Conservation (phyloP, 2,888 invertebrate species). For the Cheilosia scutellata region DNA sequence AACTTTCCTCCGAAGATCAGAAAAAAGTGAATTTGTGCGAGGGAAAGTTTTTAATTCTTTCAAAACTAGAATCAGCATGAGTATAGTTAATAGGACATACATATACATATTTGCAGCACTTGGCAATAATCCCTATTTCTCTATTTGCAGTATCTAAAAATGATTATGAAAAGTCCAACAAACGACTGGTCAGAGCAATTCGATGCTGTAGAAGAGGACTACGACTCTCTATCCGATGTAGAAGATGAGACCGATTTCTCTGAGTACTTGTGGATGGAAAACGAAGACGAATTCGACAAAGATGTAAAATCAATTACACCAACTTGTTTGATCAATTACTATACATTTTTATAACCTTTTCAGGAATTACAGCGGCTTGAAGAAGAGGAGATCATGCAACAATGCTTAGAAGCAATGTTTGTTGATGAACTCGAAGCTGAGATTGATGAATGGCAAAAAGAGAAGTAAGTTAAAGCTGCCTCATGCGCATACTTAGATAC, state of each 20-base stretch:
- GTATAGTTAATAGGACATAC: no score
- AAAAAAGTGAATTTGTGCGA: no score
- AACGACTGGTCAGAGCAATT: constrained; percentile 83
- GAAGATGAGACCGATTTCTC: constrained; percentile 88
- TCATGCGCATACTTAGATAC: neutral
- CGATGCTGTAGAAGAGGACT: constrained; percentile 81
- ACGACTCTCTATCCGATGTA: constrained; percentile 82
- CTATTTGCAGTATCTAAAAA: constrained; percentile 72
- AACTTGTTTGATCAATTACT: neutral
- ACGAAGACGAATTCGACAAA: constrained; percentile 96
- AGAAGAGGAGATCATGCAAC: constrained; percentile 94
- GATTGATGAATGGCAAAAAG: constrained; percentile 82
- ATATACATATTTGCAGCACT: no score
- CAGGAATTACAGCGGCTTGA: constrained; percentile 94
- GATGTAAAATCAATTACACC: constrained; percentile 86
- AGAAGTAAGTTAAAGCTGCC: constrained; percentile 78
- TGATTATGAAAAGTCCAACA: constrained; percentile 83
- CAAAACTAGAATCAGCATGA: no score
- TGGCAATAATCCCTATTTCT: neutral
- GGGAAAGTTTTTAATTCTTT: no score
- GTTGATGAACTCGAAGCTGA: constrained; percentile 88
- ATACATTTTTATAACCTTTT: neutral
- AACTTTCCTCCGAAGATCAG: no score
- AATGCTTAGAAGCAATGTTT: constrained; percentile 93
- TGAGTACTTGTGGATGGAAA: constrained; percentile 97